Percentiles rank a stretch among this genome's conserved stretches.
phyloP scores from a whole-genome alignment of 2,888 invertebrate genomes.

The Chrysodeixis includens region DNA sequence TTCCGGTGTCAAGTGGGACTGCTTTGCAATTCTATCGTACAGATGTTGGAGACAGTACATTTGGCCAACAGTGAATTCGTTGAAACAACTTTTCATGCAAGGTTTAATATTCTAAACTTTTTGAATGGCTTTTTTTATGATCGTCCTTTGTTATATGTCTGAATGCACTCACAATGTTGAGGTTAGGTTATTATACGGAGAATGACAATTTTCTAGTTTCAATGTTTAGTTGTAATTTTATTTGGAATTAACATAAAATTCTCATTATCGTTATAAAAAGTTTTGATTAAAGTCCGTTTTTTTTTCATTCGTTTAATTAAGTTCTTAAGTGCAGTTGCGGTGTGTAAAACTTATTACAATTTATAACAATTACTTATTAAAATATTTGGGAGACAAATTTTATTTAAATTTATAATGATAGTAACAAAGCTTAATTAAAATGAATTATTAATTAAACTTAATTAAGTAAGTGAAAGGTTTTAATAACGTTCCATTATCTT shows the following conservation, averaged over 20 bases:
- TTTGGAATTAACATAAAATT: too few species aligned
- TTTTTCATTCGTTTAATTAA: too few species aligned
- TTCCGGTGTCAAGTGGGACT: constrained; percentile 31
- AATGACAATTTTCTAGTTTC: too few species aligned
- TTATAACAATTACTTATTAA: too few species aligned
- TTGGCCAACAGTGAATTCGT: not conserved
- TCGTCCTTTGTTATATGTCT: not conserved
- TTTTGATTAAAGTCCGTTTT: too few species aligned
- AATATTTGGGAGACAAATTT: not conserved
- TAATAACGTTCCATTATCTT: constrained; percentile 27
- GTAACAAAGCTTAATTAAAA: not conserved
- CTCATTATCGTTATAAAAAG: too few species aligned
- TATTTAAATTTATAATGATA: not conserved
- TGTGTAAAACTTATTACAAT: too few species aligned
- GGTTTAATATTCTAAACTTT: not conserved
- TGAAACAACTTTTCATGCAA: constrained; percentile 7
- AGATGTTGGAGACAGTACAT: constrained; percentile 19
- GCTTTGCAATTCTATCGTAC: constrained; percentile 25
- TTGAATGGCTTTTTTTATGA: not conserved
- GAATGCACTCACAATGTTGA: not conserved
- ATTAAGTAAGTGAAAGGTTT: constrained; percentile 27
- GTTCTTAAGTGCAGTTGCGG: not conserved
- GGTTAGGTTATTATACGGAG: too few species aligned
- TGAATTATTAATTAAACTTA: constrained; percentile 22
- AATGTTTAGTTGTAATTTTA: too few species aligned